phyloP scores from a whole-genome alignment of 1,140 invertebrate genomes.

The Drosophila pseudoobscura region DNA sequence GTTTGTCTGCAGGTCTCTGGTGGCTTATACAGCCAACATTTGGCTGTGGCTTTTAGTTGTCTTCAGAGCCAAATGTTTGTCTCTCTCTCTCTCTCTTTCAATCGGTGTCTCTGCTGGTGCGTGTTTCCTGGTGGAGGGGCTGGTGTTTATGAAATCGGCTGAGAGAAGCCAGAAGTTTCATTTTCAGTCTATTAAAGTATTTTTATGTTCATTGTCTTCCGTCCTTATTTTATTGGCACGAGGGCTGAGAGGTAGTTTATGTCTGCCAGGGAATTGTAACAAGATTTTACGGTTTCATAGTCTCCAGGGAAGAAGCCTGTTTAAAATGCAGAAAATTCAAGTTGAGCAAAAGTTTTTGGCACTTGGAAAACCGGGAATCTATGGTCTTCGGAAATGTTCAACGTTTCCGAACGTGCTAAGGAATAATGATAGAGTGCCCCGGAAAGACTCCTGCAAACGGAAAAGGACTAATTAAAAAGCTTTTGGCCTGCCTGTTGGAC shows the following conservation, averaged over 20 bases:
- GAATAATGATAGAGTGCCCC: not conserved
- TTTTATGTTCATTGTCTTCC: constrained; percentile 45
- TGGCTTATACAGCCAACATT: constrained; percentile 36
- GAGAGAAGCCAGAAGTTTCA: constrained; percentile 53
- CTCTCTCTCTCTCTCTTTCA: constrained; percentile 33
- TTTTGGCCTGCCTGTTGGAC: constrained; percentile 29
- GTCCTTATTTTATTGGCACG: constrained; percentile 13
- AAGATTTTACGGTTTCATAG: constrained; percentile 35
- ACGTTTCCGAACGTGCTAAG: not conserved
- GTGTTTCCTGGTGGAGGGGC: not conserved
- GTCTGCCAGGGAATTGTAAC: constrained; percentile 51
- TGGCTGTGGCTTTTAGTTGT: constrained; percentile 37
- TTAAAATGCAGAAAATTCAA: constrained; percentile 1
- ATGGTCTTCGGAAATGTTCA: too few relatives aligned
- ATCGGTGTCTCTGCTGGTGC: not conserved
- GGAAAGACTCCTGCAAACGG: not conserved
- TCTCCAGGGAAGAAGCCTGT: not conserved
- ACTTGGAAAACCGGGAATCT: too few relatives aligned
- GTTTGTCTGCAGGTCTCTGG: constrained; percentile 36
- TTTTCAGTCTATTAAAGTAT: constrained; percentile 69
- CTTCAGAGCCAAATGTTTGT: constrained; percentile 55
- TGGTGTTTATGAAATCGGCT: constrained; percentile 58
- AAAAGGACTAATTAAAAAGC: constrained; percentile 71
- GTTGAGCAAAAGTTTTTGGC: not conserved
- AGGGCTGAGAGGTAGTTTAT: constrained; percentile 28